Base-by-base conservation (phyloP, 2,797 vertebrate species). In the Zenarchopterus dispar region DNA sequence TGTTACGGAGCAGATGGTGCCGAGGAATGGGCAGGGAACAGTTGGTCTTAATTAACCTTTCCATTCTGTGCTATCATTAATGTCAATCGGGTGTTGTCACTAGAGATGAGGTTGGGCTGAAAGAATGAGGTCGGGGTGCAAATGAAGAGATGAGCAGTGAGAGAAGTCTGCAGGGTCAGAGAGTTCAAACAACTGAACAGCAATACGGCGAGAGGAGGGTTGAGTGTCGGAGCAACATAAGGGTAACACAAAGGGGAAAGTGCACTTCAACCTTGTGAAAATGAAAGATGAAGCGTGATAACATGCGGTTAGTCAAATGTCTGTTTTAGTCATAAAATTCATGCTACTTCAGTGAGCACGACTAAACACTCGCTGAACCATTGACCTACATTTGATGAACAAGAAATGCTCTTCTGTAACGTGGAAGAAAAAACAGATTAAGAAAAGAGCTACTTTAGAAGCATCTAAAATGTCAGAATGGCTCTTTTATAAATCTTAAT, bases 41-140 rank as follows among this genome's bases (percentile, higher is more conserved):
- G 75, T 89, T 91, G 86, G 80, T 91, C 85, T 89, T 91, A 89
- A 92, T 93, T 93, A 93, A 93, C 91, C 92, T 93, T 87, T 89
- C 66, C 87, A 57, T 89, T 82, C 78, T 77, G 62, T 72, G 45
- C 68, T 84, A 82, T 70, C 84, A 82, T 90, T 91, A 80, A 89
- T 89, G 90, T 89, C 91, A 90, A 73, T 85, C 59, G 52, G 85
- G 81, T 81, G 79, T 71, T 78, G 73, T 88, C 88, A 85, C 80
- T 51, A 81, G 91, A 88, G 91, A 89, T 82, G 55, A 67, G 74
- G 77, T 48, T 2, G 4, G 57, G 70, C 59, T 70, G 69, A 78
- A 70, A 75, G 70, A 81, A 55, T 6, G 19, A 76, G 80, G 75
- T 85, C 75, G 68, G 63, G 64, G 78, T 75, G 77, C 71, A 81